A percentile compares a stretch with the other conserved stretches of the same genome.
Evolutionary conservation across 2,888 invertebrate genomes (phyloP).

Genomic region (Plemyria rubiginata): DNA sequence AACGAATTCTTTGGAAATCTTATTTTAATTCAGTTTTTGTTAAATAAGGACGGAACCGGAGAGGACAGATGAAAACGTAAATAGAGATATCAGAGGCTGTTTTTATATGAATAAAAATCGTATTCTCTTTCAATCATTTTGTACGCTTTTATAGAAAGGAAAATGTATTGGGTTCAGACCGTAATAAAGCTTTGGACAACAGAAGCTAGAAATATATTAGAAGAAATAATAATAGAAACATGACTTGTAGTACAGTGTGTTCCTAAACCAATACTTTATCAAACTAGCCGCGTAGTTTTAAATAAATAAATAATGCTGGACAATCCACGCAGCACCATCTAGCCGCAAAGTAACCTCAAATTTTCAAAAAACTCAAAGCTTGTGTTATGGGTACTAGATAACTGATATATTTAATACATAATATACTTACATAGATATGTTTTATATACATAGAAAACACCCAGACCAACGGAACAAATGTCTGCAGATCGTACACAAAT

Average conservation of each 20-base stretch:
- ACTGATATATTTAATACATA: too few species aligned
- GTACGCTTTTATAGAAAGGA: slow-evolving; percentile 18
- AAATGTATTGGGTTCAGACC: slow-evolving; percentile 21
- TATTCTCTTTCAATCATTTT: slow-evolving; percentile 28
- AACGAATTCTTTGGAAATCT: slow-evolving; percentile 39
- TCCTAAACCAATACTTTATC: neutral
- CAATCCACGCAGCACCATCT: too few species aligned
- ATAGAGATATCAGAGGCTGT: slow-evolving; percentile 23
- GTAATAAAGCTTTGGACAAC: slow-evolving; percentile 23
- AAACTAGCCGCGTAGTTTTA: too few species aligned
- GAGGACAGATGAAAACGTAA: slow-evolving; percentile 32
- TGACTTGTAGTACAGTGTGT: neutral
- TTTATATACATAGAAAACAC: too few species aligned
- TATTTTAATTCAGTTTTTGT: slow-evolving; percentile 37
- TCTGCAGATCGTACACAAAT: too few species aligned
- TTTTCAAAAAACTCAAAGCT: too few species aligned
- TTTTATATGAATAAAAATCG: slow-evolving; percentile 19
- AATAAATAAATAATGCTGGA: too few species aligned
- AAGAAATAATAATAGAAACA: slow-evolving; percentile 7
- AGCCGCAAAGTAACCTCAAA: too few species aligned
- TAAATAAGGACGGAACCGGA: slow-evolving; percentile 28
- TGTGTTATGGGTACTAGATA: too few species aligned
- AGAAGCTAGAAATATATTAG: slow-evolving; percentile 20
- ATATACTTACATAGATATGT: too few species aligned
- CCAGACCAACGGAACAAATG: too few species aligned